phyloP scores from a whole-genome alignment of 2,888 invertebrate genomes.

The Pyrochroa serraticornis region DNA sequence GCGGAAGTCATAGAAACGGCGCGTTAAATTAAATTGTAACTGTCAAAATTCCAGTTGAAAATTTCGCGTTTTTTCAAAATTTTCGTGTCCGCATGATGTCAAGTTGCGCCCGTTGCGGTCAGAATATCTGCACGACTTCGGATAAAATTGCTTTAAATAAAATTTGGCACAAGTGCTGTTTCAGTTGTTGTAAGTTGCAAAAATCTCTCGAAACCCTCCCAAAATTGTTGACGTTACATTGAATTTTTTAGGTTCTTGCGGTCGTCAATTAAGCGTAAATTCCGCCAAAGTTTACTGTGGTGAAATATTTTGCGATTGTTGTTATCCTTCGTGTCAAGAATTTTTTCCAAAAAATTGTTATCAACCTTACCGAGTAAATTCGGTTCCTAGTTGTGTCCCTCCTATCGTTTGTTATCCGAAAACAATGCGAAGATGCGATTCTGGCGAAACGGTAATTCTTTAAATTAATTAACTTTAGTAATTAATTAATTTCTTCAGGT shows the following conservation, averaged over 20 bases:
- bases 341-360: background rate
- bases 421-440: conserved; percentile 1
- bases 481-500: conserved; percentile 11
- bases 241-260: conserved; percentile 41
- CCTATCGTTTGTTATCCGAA: conserved; percentile 12
- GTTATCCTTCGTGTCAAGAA: conserved; percentile 13
- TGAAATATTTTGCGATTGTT: conserved; percentile 38
- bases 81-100: conserved; percentile 9
- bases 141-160: conserved; percentile 45
- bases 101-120: conserved; percentile 43
- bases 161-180: conserved; percentile 47
- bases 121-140: conserved; percentile 39
- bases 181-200: conserved; percentile 44
- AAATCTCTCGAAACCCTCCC: background rate
- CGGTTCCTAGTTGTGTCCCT: conserved; percentile 9
- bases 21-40: too few species aligned
- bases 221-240: background rate
- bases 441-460: conserved; percentile 10
- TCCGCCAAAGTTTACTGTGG: conserved; percentile 45
- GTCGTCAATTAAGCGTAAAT: conserved; percentile 36
- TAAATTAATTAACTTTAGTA: conserved; percentile 25
- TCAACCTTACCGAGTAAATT: conserved; percentile 10
- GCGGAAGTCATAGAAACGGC: too few species aligned
- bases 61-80: too few species aligned
- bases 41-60: too few species aligned